Evolutionary conservation across 2,113 vertebrate genomes (phyloP).

Genomic region (Colaptes auratus): DNA sequence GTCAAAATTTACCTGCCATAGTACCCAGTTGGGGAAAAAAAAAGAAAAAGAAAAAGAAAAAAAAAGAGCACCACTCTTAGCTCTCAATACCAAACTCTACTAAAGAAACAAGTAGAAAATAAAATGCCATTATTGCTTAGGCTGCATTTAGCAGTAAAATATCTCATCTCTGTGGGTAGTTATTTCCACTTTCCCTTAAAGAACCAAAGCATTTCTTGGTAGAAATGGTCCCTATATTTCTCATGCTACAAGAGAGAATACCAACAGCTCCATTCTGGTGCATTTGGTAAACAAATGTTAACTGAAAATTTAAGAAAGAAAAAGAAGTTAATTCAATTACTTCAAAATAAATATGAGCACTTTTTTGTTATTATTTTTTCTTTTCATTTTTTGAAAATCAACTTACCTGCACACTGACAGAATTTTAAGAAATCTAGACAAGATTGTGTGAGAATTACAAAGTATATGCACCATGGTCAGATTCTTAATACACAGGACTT

Average conservation of each 20-base stretch:
- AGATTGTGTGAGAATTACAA: background rate
- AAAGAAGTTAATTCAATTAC: background rate
- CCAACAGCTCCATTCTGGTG: background rate
- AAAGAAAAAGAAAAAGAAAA: background rate
- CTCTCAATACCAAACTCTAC: background rate
- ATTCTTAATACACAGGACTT: background rate
- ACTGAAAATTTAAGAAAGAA: background rate
- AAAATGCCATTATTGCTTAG: background rate
- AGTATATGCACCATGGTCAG: background rate
- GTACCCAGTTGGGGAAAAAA: too few species aligned
- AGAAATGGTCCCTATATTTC: background rate
- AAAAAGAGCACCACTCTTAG: background rate
- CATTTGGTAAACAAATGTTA: background rate
- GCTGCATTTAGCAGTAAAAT: background rate
- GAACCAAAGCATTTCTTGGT: background rate
- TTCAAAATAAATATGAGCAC: background rate
- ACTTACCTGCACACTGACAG: background rate
- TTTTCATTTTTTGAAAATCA: background rate
- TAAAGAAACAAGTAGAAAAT: background rate
- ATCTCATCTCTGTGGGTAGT: background rate
- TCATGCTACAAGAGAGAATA: background rate
- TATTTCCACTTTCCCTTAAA: background rate
- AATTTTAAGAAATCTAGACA: background rate
- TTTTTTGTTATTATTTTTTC: background rate
- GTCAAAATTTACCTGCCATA: background rate